phyloP scores from a whole-genome alignment of 1,140 invertebrate genomes.

The Nebria ingens region DNA sequence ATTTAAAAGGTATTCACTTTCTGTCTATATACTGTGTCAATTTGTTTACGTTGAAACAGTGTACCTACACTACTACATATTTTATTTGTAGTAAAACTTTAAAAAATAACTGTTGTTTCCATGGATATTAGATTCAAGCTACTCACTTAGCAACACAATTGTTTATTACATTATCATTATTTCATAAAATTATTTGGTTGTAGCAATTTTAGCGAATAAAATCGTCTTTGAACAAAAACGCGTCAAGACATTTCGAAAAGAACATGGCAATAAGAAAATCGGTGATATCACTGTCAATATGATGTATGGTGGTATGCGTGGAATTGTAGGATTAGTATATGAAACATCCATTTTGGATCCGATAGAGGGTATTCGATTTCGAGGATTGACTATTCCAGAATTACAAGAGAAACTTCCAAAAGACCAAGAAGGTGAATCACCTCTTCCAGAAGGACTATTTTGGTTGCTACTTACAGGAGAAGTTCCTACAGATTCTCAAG shows the following conservation, averaged over 20 bases:
- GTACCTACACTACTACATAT: too few species aligned
- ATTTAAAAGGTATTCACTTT: too few species aligned
- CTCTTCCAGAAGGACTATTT: conserved; percentile 91
- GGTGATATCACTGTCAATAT: conserved; percentile 95
- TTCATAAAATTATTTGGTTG: too few species aligned
- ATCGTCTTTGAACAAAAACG: conserved; percentile 86
- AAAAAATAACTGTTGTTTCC: too few species aligned
- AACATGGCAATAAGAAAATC: conserved; percentile 76
- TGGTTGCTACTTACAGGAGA: conserved; percentile 92
- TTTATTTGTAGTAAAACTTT: too few species aligned
- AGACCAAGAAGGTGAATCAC: conserved; percentile 72
- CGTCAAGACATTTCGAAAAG: conserved; percentile 81
- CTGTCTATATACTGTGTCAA: too few species aligned
- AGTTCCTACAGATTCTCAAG: conserved; percentile 74
- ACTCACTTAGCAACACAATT: too few species aligned
- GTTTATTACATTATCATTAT: too few species aligned
- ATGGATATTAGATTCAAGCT: too few species aligned
- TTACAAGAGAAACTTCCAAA: conserved; percentile 87
- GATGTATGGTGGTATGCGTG: conserved; percentile 97
- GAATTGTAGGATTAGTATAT: conserved; percentile 88
- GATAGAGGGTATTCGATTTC: conserved; percentile 92
- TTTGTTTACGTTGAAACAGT: too few species aligned
- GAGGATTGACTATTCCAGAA: conserved; percentile 90
- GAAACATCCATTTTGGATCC: conserved; percentile 93
- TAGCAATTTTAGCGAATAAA: conserved; percentile 71